A percentile compares a stretch with the other conserved stretches of the same genome.
Evolutionary conservation across 2,797 vertebrate genomes (phyloP).

Genomic region (Loriculus beryllinus): DNA sequence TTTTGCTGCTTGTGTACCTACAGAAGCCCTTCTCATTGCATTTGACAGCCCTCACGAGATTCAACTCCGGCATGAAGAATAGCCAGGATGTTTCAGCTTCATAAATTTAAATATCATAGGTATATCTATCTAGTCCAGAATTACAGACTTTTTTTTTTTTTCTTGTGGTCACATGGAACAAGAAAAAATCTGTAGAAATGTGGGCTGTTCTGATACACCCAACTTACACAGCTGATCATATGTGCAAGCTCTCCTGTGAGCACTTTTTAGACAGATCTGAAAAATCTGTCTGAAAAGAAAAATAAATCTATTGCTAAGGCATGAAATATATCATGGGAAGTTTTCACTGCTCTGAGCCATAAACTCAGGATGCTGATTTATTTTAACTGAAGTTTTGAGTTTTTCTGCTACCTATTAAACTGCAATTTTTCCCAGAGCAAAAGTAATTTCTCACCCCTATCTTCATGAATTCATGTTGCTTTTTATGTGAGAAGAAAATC

Average conservation of each 20-base stretch:
- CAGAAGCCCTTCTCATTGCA: background rate
- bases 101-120: background rate
- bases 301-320: conserved; percentile 18
- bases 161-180: background rate
- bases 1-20: background rate
- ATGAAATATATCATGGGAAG: conserved; percentile 14
- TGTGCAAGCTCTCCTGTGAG: background rate
- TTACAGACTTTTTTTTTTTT: background rate
- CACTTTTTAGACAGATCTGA: background rate
- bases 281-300: conserved; percentile 16
- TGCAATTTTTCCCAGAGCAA: conserved; percentile 24
- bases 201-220: background rate
- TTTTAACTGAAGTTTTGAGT: conserved; percentile 24
- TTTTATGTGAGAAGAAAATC: background rate
- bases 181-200: background rate
- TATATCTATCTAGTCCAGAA: background rate
- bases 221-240: background rate
- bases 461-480: background rate
- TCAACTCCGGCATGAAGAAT: background rate
- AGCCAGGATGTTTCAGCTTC: background rate
- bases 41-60: background rate
- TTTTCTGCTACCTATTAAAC: background rate
- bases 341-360: conserved; percentile 25
- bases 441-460: background rate
- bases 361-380: conserved; percentile 18